A percentile compares a stretch with the other conserved stretches of the same genome.
phyloP scores from a whole-genome alignment of 2,113 vertebrate species.

The Asarcornis scutulata region DNA sequence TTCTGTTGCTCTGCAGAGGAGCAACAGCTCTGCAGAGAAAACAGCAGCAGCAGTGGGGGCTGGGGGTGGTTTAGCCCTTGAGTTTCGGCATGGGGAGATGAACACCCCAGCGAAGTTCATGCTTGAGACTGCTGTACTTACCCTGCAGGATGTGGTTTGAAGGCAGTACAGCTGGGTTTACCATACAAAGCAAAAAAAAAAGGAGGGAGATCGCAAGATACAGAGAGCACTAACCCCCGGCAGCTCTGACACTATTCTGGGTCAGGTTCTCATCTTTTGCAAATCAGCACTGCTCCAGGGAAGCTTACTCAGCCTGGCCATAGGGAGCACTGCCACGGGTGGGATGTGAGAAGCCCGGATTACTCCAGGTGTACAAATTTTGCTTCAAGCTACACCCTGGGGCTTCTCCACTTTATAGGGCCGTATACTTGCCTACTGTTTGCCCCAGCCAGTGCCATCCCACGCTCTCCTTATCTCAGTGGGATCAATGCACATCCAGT shows the following conservation, averaged over 20 bases:
- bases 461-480: background rate
- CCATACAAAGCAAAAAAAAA: background rate
- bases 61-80: background rate
- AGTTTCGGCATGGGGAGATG: background rate
- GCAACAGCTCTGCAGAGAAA: background rate
- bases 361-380: background rate
- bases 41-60: background rate
- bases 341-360: background rate
- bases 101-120: background rate
- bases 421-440: accelerated
- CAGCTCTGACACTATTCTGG: background rate
- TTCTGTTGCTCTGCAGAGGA: background rate
- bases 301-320: background rate
- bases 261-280: background rate
- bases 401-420: background rate
- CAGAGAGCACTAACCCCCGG: background rate
- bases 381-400: background rate
- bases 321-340: accelerated
- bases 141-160: slow-evolving; percentile 55
- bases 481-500: background rate
- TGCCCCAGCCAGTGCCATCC: background rate
- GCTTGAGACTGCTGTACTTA: background rate
- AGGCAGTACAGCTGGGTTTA: slow-evolving; percentile 1
- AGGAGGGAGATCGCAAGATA: background rate
- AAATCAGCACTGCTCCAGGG: background rate